Evolutionary conservation across 2,888 invertebrate genomes (phyloP).

Genomic region (Blomia tropicalis): DNA sequence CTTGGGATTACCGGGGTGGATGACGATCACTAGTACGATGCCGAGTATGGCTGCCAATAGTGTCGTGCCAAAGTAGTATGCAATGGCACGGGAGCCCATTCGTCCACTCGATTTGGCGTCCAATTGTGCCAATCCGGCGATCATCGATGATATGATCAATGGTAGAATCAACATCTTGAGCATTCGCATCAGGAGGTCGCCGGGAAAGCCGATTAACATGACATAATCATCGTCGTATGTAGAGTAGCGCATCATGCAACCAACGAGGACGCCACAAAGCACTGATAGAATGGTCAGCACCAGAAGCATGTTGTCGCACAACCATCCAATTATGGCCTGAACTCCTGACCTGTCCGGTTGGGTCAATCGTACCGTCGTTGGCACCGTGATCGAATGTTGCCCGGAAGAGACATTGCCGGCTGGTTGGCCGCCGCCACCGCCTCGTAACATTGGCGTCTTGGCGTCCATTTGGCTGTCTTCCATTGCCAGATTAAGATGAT

Average conservation of each 20-base stretch:
- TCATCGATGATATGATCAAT: slow-evolving; percentile 48
- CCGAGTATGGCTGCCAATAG: slow-evolving; percentile 48
- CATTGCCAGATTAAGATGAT: slow-evolving; percentile 29
- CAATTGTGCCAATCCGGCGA: slow-evolving; percentile 48
- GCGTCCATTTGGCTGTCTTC: slow-evolving; percentile 34
- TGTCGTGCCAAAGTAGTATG: slow-evolving; percentile 50
- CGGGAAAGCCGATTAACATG: slow-evolving; percentile 48
- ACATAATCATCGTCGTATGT: slow-evolving; percentile 38
- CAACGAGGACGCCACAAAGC: slow-evolving; percentile 45
- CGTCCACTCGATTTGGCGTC: slow-evolving; percentile 48
- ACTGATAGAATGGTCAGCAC: slow-evolving; percentile 45
- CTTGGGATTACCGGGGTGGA: slow-evolving; percentile 48
- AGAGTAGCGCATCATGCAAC: slow-evolving; percentile 42
- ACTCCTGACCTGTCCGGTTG: slow-evolving; percentile 5
- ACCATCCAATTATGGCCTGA: slow-evolving; percentile 34
- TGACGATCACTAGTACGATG: slow-evolving; percentile 46
- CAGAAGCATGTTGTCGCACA: slow-evolving; percentile 43
- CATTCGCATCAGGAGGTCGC: slow-evolving; percentile 50
- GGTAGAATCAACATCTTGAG: slow-evolving; percentile 53
- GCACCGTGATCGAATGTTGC: slow-evolving; percentile 8
- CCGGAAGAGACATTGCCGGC: not conserved
- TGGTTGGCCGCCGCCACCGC: slow-evolving; percentile 26
- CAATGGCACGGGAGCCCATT: slow-evolving; percentile 47
- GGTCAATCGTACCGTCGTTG: slow-evolving; percentile 20
- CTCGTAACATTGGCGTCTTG: slow-evolving; percentile 34